Evolutionary conservation across 2,888 invertebrate genomes (phyloP).

Genomic region (Rhingia rostrata): DNA sequence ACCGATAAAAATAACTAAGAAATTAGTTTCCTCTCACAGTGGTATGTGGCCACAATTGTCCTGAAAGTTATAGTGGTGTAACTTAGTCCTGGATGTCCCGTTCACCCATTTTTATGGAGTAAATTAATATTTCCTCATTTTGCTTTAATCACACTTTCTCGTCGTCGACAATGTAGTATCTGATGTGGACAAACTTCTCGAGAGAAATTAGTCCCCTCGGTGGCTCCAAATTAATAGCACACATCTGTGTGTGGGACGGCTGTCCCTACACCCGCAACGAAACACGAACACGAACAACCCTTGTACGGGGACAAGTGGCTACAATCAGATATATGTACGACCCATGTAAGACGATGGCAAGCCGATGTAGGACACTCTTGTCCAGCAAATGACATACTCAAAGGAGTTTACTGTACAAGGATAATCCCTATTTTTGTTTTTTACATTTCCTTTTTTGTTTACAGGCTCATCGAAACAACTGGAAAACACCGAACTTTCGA

Average conservation of each 20-base stretch:
- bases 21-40: slow-evolving; percentile 45
- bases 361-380: slow-evolving; percentile 47
- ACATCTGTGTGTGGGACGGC: slow-evolving; percentile 4
- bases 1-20: slow-evolving; percentile 56
- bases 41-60: slow-evolving; percentile 54
- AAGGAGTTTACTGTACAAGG: slow-evolving; percentile 25
- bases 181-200: slow-evolving; percentile 41
- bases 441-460: slow-evolving; percentile 74
- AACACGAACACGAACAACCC: slow-evolving; percentile 36
- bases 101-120: slow-evolving; percentile 54
- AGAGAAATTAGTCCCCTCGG: slow-evolving; percentile 45
- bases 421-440: slow-evolving; percentile 46
- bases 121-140: slow-evolving; percentile 73
- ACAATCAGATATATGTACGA: slow-evolving; percentile 34
- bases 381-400: slow-evolving; percentile 5
- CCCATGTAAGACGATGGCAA: slow-evolving; percentile 42
- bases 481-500: slow-evolving; percentile 83
- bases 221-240: slow-evolving; percentile 46
- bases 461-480: slow-evolving; percentile 84
- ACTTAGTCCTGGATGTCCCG: slow-evolving; percentile 16
- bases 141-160: slow-evolving; percentile 69
- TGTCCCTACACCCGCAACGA: slow-evolving; percentile 1
- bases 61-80: slow-evolving; percentile 54
- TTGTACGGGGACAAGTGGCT: slow-evolving; percentile 45
- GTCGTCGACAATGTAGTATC: slow-evolving; percentile 33